Percentiles rank a stretch among this genome's conserved stretches.
These are phyloP conservation scores for Yponomeuta cagnagella DNA, from an alignment of 2,888 invertebrate species.

Conservation along the genomic window DNA sequence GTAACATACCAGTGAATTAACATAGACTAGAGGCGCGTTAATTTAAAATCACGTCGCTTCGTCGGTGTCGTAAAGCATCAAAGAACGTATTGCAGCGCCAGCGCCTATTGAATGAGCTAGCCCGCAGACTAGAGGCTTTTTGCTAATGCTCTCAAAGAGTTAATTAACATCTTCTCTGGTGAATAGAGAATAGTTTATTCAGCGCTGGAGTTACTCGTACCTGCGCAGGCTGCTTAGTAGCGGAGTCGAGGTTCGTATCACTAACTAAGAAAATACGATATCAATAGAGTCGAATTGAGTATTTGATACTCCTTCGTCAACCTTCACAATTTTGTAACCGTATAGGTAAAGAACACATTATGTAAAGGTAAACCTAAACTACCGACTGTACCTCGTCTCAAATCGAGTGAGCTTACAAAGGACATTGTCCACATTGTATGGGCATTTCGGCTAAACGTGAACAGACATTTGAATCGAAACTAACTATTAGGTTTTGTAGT, in stretches of 20 bases:
- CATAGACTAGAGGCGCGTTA: background rate
- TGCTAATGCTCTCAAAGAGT: conserved; percentile 63
- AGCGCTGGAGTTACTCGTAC: conserved; percentile 32
- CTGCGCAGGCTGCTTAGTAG: background rate
- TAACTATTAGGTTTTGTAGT: too few relatives aligned
- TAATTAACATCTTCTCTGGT: conserved; percentile 65
- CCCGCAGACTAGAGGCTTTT: conserved; percentile 41
- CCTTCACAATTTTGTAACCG: too few relatives aligned
- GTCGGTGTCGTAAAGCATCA: background rate
- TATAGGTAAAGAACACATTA: too few relatives aligned
- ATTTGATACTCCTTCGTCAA: too few relatives aligned
- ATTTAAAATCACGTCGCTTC: background rate
- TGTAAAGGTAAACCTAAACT: too few relatives aligned
- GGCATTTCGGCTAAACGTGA: too few relatives aligned
- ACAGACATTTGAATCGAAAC: too few relatives aligned
- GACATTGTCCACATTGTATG: too few relatives aligned
- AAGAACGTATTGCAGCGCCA: conserved; percentile 30
- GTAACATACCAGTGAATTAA: background rate
- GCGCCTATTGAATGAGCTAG: conserved; percentile 45
- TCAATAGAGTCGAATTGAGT: too few relatives aligned
- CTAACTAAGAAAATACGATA: too few relatives aligned
- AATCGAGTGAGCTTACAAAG: too few relatives aligned
- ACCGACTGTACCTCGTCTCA: too few relatives aligned
- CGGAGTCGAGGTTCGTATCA: background rate
- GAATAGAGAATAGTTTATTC: conserved; percentile 55